Conservation (phyloP, 2,888 invertebrate genomes). For the Brachyptera risi region DNA sequence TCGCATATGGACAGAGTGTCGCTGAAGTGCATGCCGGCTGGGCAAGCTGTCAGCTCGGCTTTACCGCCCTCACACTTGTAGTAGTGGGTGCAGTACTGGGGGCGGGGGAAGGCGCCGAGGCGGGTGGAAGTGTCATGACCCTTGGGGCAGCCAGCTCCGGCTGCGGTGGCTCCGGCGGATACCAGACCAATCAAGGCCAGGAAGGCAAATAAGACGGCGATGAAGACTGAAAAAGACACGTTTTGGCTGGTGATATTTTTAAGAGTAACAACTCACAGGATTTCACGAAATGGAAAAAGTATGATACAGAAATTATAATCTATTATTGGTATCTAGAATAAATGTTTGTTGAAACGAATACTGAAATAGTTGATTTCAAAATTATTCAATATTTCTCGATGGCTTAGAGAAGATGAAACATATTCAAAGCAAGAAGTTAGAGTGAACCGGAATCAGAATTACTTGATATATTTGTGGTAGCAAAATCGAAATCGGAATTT, state of each 20-base stretch:
- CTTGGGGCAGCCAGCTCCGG: not conserved
- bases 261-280: not conserved
- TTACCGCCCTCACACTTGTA: not conserved
- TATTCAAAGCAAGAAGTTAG: no score
- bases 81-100: conserved; percentile 2
- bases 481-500: no score
- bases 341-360: no score
- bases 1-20: not conserved
- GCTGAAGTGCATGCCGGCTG: conserved; percentile 5
- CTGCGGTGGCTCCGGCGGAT: not conserved
- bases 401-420: no score
- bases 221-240: no score
- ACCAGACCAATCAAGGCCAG: not conserved
- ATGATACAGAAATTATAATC: no score
- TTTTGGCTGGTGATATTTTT: not conserved
- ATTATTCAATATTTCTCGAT: no score
- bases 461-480: no score
- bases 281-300: not conserved
- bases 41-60: not conserved
- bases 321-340: no score
- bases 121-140: not conserved
- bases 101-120: not conserved
- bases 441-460: no score
- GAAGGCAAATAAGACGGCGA: not conserved
- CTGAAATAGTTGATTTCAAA: no score